Conservation (phyloP, 2,888 invertebrate species). For the Heliconius hortense region DNA sequence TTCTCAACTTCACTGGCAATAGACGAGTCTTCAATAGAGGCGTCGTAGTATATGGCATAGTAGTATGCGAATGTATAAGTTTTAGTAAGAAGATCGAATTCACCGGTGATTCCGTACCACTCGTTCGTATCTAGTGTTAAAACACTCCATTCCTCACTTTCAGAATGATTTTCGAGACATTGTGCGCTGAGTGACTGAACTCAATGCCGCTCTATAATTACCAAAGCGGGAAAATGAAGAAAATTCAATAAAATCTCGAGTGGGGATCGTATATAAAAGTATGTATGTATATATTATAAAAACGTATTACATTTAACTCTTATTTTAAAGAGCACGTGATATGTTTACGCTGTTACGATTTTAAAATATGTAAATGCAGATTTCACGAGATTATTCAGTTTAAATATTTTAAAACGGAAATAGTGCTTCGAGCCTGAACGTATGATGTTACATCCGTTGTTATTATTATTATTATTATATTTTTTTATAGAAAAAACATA, state of each 20-base stretch:
- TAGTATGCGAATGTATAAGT: too few species aligned
- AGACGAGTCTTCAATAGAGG: too few species aligned
- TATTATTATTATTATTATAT: conserved; percentile 30
- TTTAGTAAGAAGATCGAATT: too few species aligned
- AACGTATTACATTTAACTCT: neutral
- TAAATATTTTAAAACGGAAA: conserved; percentile 46
- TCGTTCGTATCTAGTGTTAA: too few species aligned
- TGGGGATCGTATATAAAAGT: neutral
- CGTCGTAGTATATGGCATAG: too few species aligned
- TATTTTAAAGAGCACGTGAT: conserved; percentile 14
- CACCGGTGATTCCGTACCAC: too few species aligned
- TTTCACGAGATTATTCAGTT: conserved; percentile 41
- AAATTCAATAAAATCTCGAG: neutral
- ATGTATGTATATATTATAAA: neutral
- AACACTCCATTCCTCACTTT: too few species aligned
- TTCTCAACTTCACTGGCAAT: too few species aligned
- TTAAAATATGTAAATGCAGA: conserved; percentile 43
- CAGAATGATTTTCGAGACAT: too few species aligned
- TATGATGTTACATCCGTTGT: conserved; percentile 38
- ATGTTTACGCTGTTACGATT: conserved; percentile 36
- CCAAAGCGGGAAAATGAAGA: neutral
- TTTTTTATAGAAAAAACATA: neutral
- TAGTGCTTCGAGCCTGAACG: conserved; percentile 42
- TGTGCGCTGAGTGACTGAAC: too few species aligned
- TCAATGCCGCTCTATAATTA: too few species aligned